Evolutionary conservation across 2,113 vertebrate genomes (phyloP).

Genomic region (Tringa solitaria): DNA sequence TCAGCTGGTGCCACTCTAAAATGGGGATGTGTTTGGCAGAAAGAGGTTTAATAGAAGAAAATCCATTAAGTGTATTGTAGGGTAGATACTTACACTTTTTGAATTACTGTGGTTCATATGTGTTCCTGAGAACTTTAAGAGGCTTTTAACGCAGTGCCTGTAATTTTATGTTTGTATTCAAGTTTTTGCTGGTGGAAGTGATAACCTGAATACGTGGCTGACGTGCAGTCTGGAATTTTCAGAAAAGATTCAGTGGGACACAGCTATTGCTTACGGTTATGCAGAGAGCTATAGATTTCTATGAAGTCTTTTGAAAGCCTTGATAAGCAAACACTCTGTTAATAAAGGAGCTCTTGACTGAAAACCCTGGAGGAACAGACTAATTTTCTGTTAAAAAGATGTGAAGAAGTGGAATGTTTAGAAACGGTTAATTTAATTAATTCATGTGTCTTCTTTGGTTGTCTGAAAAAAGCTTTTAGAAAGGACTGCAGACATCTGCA

Average conservation of each 20-base stretch:
- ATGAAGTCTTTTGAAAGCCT: not conserved
- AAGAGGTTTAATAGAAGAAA: not conserved
- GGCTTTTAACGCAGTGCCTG: not conserved
- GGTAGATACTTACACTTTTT: not conserved
- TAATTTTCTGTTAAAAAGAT: not conserved
- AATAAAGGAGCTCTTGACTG: not conserved
- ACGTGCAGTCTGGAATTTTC: not conserved
- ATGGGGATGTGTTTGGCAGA: not conserved
- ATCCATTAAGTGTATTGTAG: not conserved
- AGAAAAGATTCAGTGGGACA: not conserved
- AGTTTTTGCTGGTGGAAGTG: not conserved
- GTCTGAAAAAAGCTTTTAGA: constrained; percentile 18
- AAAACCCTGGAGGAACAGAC: not conserved
- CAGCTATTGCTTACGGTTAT: not conserved
- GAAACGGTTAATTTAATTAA: constrained; percentile 21
- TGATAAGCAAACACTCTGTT: not conserved
- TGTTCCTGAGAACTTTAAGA: not conserved
- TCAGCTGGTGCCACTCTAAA: not conserved
- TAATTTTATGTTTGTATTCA: not conserved
- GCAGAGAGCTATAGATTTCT: not conserved
- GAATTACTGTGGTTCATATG: not conserved
- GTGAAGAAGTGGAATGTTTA: not conserved
- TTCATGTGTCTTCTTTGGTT: not conserved
- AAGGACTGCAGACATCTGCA: constrained; percentile 65
- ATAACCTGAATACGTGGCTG: not conserved